Percentiles rank a stretch among this genome's conserved stretches.
phyloP scores from a whole-genome alignment of 2,113 vertebrate genomes.

The Paraplagusia blochii region DNA sequence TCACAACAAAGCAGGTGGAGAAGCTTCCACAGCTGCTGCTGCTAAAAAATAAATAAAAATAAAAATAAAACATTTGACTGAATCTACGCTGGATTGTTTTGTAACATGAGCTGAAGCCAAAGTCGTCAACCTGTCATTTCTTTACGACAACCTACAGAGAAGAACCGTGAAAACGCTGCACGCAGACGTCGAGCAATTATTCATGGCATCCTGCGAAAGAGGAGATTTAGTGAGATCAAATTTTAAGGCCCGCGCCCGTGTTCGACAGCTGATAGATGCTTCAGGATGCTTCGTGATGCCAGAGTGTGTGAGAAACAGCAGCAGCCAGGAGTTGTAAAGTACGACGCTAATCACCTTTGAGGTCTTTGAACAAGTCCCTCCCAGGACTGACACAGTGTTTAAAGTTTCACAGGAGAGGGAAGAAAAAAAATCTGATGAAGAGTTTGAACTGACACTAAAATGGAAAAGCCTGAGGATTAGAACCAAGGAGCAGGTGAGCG shows the following conservation, averaged over 20 bases:
- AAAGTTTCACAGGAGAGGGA: background rate
- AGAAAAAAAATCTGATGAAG: background rate
- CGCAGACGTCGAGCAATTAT: too few relatives aligned
- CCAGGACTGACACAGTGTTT: background rate
- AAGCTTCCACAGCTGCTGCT: too few relatives aligned
- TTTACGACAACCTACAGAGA: too few relatives aligned
- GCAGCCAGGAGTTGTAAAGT: conserved; percentile 13
- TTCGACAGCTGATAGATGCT: conserved; percentile 12
- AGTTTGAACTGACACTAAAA: background rate
- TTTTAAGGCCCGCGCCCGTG: conserved; percentile 6
- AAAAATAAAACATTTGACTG: too few relatives aligned
- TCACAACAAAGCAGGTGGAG: too few relatives aligned
- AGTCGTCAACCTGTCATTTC: too few relatives aligned
- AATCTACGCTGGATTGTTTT: too few relatives aligned
- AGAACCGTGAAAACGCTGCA: too few relatives aligned
- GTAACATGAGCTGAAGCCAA: too few relatives aligned
- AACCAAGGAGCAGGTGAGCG: background rate
- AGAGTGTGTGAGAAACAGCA: conserved; percentile 10
- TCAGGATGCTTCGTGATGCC: conserved; percentile 16
- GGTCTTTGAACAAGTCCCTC: conserved; percentile 6
- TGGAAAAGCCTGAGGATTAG: background rate
- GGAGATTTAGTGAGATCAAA: conserved; percentile 5
- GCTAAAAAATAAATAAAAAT: too few relatives aligned
- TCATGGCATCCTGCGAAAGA: background rate
- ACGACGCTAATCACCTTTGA: conserved; percentile 3